Evolutionary conservation across 2,888 invertebrate species (phyloP).

Genomic region (Thymelicus sylvestris): DNA sequence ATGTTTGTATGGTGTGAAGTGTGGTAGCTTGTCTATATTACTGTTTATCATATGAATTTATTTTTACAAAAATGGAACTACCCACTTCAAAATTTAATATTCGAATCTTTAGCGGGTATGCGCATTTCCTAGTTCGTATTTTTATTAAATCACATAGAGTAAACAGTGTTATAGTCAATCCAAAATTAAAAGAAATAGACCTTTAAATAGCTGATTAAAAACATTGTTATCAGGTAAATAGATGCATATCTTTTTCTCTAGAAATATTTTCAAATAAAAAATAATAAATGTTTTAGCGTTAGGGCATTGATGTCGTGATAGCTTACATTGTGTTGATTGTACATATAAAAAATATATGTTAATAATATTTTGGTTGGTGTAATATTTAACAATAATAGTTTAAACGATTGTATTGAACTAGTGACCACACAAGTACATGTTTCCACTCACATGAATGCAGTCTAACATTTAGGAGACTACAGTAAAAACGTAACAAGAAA

Average conservation of each 20-base stretch:
- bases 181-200: conserved; percentile 46
- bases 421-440: conserved; percentile 20
- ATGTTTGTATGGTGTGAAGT: conserved; percentile 69
- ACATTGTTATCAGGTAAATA: conserved; percentile 79
- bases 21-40: conserved; percentile 56
- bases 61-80: conserved; percentile 12
- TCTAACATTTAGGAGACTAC: conserved; percentile 21
- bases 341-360: conserved; percentile 51
- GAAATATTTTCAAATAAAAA: conserved; percentile 78
- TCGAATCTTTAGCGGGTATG: conserved; percentile 1
- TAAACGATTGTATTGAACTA: conserved; percentile 27
- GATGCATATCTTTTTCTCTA: conserved; percentile 84
- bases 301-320: conserved; percentile 80
- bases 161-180: conserved; percentile 69
- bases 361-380: conserved; percentile 23
- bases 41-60: conserved; percentile 56
- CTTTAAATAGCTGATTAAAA: conserved; percentile 66
- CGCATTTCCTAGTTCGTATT: conserved; percentile 9
- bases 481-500: conserved; percentile 13
- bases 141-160: conserved; percentile 46
- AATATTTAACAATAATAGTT: conserved; percentile 22
- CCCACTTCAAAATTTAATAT: conserved; percentile 7
- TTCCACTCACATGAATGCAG: conserved; percentile 22
- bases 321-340: conserved; percentile 59
- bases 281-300: conserved; percentile 74